Base-by-base conservation (phyloP, 2,113 vertebrate species). In the Rhinopomastus cyanomelas region DNA sequence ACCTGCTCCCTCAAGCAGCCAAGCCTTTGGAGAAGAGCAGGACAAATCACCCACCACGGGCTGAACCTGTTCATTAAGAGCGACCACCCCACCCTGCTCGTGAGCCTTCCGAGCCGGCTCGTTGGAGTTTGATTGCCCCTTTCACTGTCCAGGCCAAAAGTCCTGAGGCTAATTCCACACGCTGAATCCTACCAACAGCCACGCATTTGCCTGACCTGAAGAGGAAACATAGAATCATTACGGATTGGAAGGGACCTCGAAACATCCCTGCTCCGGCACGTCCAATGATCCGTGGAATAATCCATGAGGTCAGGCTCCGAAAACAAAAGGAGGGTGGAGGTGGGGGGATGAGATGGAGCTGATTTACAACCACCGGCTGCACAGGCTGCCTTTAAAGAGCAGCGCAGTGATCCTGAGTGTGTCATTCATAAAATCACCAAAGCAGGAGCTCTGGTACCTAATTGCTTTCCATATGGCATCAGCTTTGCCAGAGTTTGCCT, bases 401-500 rank as follows among this genome's bases (percentile, higher is more conserved):
- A 93, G 90, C 85, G 65, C 92, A 71, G 80, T 66, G 86, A 93
- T 90, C 81, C 90, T 83, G 25, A 91, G 83, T 12, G 55, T 94
- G 88, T 30, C 90, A 91, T 87, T 91, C 85, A 79, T 42, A 55
- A 73, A 56, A 64, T 60, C 92, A 76, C 83, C 90, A 85, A 74
- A 93, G 93, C 93, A 79, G 83, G 69, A 94, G 88, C 90, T 80
- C 92, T 87, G 84, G 26, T 48, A 46, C 48, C 37, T 12, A 79
- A 46, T 16, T 82, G 88, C 78, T 79, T 34, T 73, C 92, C 94
- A 81, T 72, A 51, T 62, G 94, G 90, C 93, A 94, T 75, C 87
- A 87, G 87, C 68, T 78, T 86, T 87, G 94, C 79, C 94, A 94
- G 83, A 19, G 5, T 78, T 78, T 89, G 73, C 93, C 85, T 94